Base-by-base conservation (phyloP, 2,888 invertebrate species). In the Nebria brevicollis region DNA sequence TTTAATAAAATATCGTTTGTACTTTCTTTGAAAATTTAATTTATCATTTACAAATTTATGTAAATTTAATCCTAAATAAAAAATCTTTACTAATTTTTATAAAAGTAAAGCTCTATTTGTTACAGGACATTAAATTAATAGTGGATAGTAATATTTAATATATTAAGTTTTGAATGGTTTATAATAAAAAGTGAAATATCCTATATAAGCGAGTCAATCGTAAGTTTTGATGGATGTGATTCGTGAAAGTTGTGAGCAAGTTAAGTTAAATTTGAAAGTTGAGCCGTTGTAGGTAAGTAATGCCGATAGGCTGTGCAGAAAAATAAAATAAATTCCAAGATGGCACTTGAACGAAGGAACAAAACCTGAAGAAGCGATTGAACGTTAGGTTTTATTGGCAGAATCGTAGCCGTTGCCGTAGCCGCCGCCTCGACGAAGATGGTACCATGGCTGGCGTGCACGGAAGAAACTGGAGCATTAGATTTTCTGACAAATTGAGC, bases 401-500 rank as follows among this genome's bases (percentile, higher is more conserved):
- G 54, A 54, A 20, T 20, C 20, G 20, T 3, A 2, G 7, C 13
- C 54, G 54, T 2, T 2, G 54, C 11, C 13, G 8, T 3, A 6
- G 54, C 1, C 34, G 5, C 34, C 34, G 5, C 34, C 34, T 0
- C 4, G 54, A 13, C 13, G 8, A 7, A 54, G 8, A 54, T 54
- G 26, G n/a, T 72, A 65, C 73, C 73, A 41, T n/a, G 70, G 75
- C 6, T 20, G 41, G 34, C 66, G 82, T 82, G 82, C 81, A 82
- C 8, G 54, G 54, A 82, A 82, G 34, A 70, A 70, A 70, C 70
- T 70, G 87, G 86, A 87, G 88, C 88, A 89, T 89, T 88, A 89
- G 89, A 89, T 89, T 89, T 89, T 89, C 89, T 89, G 89, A 90
- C 90, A 90, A 90, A 90, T 90, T 89, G 89, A 89, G 89, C 89